Base-by-base conservation (phyloP, 2,797 vertebrate genomes). In the Myotis vivesi region DNA sequence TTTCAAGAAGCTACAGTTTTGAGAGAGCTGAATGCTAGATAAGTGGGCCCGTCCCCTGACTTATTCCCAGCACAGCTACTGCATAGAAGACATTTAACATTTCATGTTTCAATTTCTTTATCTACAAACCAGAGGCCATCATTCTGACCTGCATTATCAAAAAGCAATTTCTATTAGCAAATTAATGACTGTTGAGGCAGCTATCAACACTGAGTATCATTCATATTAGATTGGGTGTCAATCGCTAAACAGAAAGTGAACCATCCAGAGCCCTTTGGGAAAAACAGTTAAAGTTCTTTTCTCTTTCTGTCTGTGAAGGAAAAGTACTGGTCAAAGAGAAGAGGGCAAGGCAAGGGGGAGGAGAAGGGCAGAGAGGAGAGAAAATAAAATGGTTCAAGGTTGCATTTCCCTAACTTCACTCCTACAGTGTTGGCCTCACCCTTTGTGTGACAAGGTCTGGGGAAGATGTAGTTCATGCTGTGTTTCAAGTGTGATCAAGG, bases 401-500 rank as follows among this genome's bases (percentile, higher is more conserved):
- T 98, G 89, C 91, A 96, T 97, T 98, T 98, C 97, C 96, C 96
- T 97, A 91, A 97, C 86, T 97, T 98, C 95, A 96, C 97, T 98
- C 97, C 97, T 96, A 92, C 97, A 97, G 97, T 97, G 96, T 95
- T 96, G 95, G 95, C 96, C 87, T 98, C 89, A 44, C 97, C 97
- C 97, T 98, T 98, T 95, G 96, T 95, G 96, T 98, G 98, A 98
- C 97, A 98, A 98, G 97, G 96, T 97, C 98, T 97, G 91, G 92
- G 97, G 97, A 98, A 97, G 97, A 97, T 96, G 83, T 98, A 97
- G 97, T 98, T 98, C 98, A 98, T 98, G 97, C 97, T 89, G 92
- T 98, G 97, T 97, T 98, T 98, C 98, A 98, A 98, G 97, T 98
- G 96, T 94, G 97, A 98, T 98, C 98, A 98, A 98, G 98, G 96